phyloP scores from a whole-genome alignment of 2,888 invertebrate genomes.

The Phalangium opilio region DNA sequence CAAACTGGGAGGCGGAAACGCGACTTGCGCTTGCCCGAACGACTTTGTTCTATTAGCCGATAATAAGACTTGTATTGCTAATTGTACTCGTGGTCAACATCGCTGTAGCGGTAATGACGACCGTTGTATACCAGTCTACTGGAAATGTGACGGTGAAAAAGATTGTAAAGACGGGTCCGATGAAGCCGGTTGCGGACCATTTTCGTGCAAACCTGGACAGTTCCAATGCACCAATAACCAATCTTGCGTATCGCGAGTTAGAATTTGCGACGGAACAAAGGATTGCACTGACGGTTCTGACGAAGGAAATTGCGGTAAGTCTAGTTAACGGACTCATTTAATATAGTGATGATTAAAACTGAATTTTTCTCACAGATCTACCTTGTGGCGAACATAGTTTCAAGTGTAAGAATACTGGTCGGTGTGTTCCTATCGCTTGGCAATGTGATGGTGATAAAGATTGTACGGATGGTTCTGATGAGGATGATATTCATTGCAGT shows the following conservation, averaged over 20 bases:
- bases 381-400: slow-evolving; percentile 78
- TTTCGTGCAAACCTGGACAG: slow-evolving; percentile 73
- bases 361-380: slow-evolving; percentile 37
- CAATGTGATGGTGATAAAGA: slow-evolving; percentile 90
- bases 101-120: slow-evolving; percentile 49
- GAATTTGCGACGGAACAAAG: slow-evolving; percentile 77
- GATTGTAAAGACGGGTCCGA: slow-evolving; percentile 78
- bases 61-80: slow-evolving; percentile 75
- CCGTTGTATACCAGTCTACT: slow-evolving; percentile 59
- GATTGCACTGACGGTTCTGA: slow-evolving; percentile 86
- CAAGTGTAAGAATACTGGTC: slow-evolving; percentile 71
- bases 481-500: slow-evolving; percentile 42
- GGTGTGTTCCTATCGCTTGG: slow-evolving; percentile 79
- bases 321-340: too few species aligned
- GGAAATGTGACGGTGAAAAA: slow-evolving; percentile 43
- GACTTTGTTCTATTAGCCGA: slow-evolving; percentile 67
- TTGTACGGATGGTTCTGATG: slow-evolving; percentile 62
- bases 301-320: slow-evolving; percentile 54
- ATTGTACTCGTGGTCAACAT: slow-evolving; percentile 83
- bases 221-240: slow-evolving; percentile 60
- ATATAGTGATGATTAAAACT: too few species aligned
- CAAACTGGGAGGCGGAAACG: slow-evolving; percentile 51
- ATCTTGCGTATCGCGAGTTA: slow-evolving; percentile 82
- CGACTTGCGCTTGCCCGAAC: slow-evolving; percentile 85
- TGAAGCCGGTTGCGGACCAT: slow-evolving; percentile 54